Conservation (phyloP, 2,888 invertebrate genomes). For the Tyria jacobaeae region DNA sequence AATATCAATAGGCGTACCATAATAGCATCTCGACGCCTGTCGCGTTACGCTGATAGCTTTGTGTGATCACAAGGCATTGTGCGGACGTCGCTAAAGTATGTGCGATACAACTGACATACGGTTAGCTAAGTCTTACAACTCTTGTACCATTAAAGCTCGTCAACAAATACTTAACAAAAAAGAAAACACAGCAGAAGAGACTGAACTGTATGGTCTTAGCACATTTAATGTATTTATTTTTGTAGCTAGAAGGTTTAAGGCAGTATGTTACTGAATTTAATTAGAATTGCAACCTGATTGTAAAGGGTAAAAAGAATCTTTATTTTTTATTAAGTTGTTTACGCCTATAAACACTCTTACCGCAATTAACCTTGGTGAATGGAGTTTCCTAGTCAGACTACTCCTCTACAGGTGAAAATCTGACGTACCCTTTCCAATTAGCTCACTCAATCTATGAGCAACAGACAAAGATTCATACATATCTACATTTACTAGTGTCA, state of each 20-base stretch:
- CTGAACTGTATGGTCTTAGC: too few relatives aligned
- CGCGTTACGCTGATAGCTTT: conserved; percentile 53
- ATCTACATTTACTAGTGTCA: not conserved
- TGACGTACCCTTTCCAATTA: not conserved
- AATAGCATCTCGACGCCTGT: conserved; percentile 51
- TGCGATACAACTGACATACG: conserved; percentile 40
- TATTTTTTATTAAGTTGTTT: too few relatives aligned
- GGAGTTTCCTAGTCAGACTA: not conserved
- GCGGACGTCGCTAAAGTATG: conserved; percentile 46
- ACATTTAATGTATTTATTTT: too few relatives aligned
- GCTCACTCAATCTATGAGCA: not conserved
- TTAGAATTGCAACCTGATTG: too few relatives aligned
- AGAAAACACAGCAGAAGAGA: too few relatives aligned
- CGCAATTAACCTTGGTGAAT: too few relatives aligned
- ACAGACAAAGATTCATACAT: not conserved
- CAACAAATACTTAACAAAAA: too few relatives aligned
- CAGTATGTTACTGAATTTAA: too few relatives aligned
- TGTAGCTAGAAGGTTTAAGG: too few relatives aligned
- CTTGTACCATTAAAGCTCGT: too few relatives aligned
- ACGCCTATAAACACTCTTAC: too few relatives aligned
- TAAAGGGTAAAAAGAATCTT: too few relatives aligned
- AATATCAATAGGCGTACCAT: conserved; percentile 46
- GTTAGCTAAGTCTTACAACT: not conserved
- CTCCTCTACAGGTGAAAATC: not conserved
- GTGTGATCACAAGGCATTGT: conserved; percentile 46